Evolutionary conservation across 2,888 invertebrate species (phyloP).

Genomic region (Mesorhabditis spiculigera): DNA sequence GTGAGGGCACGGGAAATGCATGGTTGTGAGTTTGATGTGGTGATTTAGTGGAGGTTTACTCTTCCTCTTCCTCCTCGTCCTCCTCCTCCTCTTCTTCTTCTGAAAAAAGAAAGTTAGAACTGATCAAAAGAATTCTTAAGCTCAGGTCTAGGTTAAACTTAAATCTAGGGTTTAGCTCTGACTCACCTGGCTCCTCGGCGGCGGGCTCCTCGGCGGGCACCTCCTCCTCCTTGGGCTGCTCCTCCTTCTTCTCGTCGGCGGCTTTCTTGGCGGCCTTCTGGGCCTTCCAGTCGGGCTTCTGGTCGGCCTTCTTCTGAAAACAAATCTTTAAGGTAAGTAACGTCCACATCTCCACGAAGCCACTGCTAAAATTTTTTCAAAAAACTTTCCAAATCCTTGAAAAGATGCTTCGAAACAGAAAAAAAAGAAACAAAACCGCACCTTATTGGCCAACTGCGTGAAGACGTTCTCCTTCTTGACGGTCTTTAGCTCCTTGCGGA

Average conservation of each 20-base stretch:
- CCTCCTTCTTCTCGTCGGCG: slow-evolving; percentile 32
- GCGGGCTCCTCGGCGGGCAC: slow-evolving; percentile 9
- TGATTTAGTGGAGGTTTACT: no score
- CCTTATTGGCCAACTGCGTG: slow-evolving; percentile 62
- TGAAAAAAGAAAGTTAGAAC: no score
- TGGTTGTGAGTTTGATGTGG: no score
- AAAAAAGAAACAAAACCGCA: slow-evolving; percentile 60
- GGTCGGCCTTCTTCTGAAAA: slow-evolving; percentile 33
- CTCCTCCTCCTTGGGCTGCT: slow-evolving; percentile 20
- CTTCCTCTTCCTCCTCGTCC: no score
- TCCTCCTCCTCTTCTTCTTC: no score
- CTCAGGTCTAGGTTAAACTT: background rate
- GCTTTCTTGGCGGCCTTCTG: slow-evolving; percentile 28
- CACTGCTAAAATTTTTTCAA: slow-evolving; percentile 7
- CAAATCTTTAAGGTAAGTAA: background rate
- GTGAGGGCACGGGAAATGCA: no score
- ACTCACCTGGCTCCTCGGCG: slow-evolving; percentile 4
- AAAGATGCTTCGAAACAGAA: background rate
- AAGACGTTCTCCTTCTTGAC: slow-evolving; percentile 94
- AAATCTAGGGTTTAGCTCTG: background rate
- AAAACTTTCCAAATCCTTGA: background rate
- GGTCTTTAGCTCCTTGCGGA: slow-evolving; percentile 98
- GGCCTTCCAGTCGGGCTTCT: slow-evolving; percentile 42
- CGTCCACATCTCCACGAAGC: background rate
- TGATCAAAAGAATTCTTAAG: background rate